Percentiles rank a stretch among this genome's conserved stretches.
Conservation (phyloP, 2,113 vertebrate species). For the Mandrillus leucophaeus region DNA sequence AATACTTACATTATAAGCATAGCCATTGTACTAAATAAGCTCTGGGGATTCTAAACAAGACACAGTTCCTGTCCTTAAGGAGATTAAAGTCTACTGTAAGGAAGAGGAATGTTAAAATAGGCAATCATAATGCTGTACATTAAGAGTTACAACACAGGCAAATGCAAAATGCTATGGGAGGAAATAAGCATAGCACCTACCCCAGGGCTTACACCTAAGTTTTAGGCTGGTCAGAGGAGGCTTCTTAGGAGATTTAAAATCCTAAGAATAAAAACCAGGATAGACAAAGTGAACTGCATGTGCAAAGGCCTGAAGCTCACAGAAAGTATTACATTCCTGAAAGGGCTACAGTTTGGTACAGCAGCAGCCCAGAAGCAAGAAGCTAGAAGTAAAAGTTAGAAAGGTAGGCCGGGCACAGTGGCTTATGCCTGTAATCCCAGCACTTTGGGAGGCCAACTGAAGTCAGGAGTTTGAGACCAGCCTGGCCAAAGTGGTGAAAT, state of each 20-base stretch:
- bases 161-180: neutral
- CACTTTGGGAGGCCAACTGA: too few species aligned
- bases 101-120: neutral
- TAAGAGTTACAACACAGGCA: neutral
- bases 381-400: neutral
- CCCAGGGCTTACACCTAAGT: neutral
- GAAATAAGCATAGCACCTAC: neutral
- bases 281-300: neutral
- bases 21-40: neutral
- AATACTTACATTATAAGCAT: neutral
- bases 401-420: neutral
- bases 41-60: slow-evolving; percentile 3
- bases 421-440: too few species aligned
- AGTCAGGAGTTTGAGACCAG: too few species aligned
- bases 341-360: neutral
- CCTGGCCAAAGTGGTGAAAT: too few species aligned
- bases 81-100: slow-evolving; percentile 17
- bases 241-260: slow-evolving; percentile 9
- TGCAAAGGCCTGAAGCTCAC: neutral
- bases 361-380: neutral
- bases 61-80: neutral
- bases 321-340: neutral
- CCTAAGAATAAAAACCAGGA: neutral
- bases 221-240: neutral
- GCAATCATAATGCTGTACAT: neutral